Evolutionary conservation across 2,797 vertebrate species (phyloP).

Genomic region (Rhabdophis nuchalis): DNA sequence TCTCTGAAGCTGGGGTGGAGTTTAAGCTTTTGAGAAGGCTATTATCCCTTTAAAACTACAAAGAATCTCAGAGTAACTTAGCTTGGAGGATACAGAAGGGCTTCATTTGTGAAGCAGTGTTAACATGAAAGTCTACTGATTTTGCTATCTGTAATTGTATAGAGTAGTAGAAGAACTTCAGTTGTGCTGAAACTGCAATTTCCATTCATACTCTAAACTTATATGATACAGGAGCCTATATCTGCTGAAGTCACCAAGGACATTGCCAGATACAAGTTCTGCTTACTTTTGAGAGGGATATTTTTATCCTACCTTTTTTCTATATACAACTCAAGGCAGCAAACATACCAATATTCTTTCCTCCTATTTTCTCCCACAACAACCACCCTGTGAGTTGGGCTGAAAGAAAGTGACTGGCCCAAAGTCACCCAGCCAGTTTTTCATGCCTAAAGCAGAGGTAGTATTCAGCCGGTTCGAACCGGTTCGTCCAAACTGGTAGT

Average conservation of each 20-base stretch:
- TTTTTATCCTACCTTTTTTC: neutral
- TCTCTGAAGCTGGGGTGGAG: neutral
- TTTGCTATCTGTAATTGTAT: neutral
- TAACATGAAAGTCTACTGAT: neutral
- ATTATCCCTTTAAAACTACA: neutral
- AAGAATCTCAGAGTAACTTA: neutral
- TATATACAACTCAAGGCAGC: neutral
- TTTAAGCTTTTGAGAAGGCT: neutral
- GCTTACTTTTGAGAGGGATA: neutral
- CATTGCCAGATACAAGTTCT: neutral
- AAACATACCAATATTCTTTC: neutral
- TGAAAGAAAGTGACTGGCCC: neutral
- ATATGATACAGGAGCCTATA: neutral
- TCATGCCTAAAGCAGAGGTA: neutral
- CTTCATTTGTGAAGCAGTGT: neutral
- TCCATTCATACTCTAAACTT: neutral
- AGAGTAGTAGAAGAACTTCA: neutral
- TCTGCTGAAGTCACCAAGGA: neutral
- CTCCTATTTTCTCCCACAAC: neutral
- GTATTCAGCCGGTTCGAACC: too few relatives aligned
- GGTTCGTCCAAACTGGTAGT: too few relatives aligned
- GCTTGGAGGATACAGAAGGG: neutral
- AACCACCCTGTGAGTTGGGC: neutral
- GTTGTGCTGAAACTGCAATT: neutral
- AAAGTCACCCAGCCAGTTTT: neutral